These are phyloP conservation scores for Sinocyclocheilus rhinocerous DNA, from an alignment of 2,113 vertebrate genomes.

Conservation along the genomic window DNA sequence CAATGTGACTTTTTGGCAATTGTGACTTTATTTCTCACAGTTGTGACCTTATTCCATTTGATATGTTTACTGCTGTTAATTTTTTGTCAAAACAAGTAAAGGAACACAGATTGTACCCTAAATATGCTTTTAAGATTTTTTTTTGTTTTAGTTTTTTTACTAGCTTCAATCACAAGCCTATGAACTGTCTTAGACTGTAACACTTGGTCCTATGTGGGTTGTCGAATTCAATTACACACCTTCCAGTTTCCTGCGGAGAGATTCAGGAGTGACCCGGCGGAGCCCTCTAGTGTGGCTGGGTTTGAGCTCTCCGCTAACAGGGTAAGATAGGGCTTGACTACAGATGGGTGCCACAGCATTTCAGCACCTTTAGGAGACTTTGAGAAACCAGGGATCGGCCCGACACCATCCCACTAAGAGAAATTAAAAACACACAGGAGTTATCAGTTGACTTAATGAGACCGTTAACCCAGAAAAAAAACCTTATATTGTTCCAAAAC, in stretches of 20 bases:
- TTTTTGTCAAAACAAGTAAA: neutral
- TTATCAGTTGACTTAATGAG: neutral
- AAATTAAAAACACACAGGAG: neutral
- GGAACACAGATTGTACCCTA: neutral
- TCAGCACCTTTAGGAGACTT: slow-evolving; percentile 95
- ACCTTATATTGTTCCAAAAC: too few species aligned
- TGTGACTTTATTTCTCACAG: neutral
- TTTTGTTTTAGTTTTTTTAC: too few species aligned
- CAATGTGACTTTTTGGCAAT: neutral
- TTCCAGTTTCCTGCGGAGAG: slow-evolving; percentile 98
- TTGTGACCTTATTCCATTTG: neutral
- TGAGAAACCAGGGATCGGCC: slow-evolving; percentile 93
- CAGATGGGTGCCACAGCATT: slow-evolving; percentile 96
- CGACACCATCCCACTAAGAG: slow-evolving; percentile 94
- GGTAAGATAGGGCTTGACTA: slow-evolving; percentile 96
- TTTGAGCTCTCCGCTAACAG: slow-evolving; percentile 97
- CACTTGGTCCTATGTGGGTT: neutral
- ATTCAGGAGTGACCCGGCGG: slow-evolving; percentile 95
- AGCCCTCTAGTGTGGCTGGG: slow-evolving; percentile 94
- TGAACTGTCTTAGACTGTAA: neutral
- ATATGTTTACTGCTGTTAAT: too few species aligned
- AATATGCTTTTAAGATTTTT: too few species aligned
- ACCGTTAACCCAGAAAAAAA: neutral
- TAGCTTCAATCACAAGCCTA: too few species aligned
- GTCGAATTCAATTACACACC: slow-evolving; percentile 69